Percentiles rank a stretch among this genome's conserved stretches.
Evolutionary conservation across 2,888 invertebrate genomes (phyloP).

Genomic region (Dasysyrphus albostriatus): DNA sequence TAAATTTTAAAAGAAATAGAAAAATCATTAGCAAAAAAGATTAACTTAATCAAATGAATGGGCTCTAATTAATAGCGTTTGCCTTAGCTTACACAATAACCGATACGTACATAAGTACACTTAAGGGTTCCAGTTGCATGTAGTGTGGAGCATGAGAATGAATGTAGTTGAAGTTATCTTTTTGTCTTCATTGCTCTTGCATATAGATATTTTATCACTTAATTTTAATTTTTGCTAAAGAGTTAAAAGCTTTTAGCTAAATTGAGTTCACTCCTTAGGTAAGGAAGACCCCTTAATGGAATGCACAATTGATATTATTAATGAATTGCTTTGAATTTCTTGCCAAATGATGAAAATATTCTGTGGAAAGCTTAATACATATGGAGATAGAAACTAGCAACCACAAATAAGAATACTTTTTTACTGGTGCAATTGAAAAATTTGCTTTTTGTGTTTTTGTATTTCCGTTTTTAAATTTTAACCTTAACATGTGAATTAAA

Average conservation of each 20-base stretch:
- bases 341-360: background rate
- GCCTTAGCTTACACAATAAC: background rate
- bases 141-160: background rate
- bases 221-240: constrained; percentile 12
- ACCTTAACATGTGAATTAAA: too few species aligned
- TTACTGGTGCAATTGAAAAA: background rate
- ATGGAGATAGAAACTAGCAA: background rate
- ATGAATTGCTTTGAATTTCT: constrained; percentile 15
- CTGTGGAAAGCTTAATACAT: background rate
- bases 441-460: too few species aligned
- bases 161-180: background rate
- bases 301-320: constrained; percentile 25
- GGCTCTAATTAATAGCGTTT: background rate
- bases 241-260: constrained; percentile 38
- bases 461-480: too few species aligned
- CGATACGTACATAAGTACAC: too few species aligned
- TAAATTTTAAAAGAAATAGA: background rate
- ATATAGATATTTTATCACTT: constrained; percentile 7
- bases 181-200: background rate
- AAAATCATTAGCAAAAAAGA: background rate
- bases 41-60: background rate
- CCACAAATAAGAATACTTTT: background rate
- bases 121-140: background rate
- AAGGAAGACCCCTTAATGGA: constrained; percentile 3
- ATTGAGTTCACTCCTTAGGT: constrained; percentile 25